Base-by-base conservation (phyloP, 2,113 vertebrate species). In the human (Homo sapiens) region DNA sequence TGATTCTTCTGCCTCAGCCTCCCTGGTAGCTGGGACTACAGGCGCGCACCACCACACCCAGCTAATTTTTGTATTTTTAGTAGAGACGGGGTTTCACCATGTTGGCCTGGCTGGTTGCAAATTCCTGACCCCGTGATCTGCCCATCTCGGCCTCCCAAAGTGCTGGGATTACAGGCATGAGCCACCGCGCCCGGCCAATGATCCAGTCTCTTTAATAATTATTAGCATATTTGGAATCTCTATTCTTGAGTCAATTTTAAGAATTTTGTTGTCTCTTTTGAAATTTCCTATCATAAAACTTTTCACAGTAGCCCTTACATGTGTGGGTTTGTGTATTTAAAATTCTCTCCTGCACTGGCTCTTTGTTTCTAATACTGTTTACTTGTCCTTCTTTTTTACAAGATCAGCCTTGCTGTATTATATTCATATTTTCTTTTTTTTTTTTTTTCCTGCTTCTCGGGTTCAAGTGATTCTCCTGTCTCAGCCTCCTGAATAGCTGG, bases 31-130 rank as follows among this genome's bases (percentile, higher is more conserved):
- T 43, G 12, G 3, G 40, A 75, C 72, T 43, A 14, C 23, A 43
- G 38, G 23, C 7, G 23, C 1, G 1, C 5, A 3, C 23, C 40
- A 75, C 72, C 22, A 43, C 5, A 23, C 40, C 72, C 6, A 0
- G 40, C 38, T 75, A 43, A 27, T 75, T 43, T 75, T 43, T 43
- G 2, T 13, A 43, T 75, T 75, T 75, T 43, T 75, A 38, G 18
- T 40, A 40, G 72, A 75, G 40, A 75, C 6, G 6, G 40, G 38
- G 22, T 14, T 40, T 75, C 23, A 40, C 72, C 66, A 68, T 27
- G 22, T 75, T 75, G 23, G 38, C 25, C 20, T 40, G 70, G 38
- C n/a, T 40, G 40, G 23, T 75, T 23, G 23, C 13, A 23, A 43
- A 75, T 23, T 43, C 10, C 5, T 27, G 40, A 23, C 22, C 72